These are phyloP conservation scores for Diplodus sargus DNA, from an alignment of 2,797 vertebrate species.

Conservation along the genomic window DNA sequence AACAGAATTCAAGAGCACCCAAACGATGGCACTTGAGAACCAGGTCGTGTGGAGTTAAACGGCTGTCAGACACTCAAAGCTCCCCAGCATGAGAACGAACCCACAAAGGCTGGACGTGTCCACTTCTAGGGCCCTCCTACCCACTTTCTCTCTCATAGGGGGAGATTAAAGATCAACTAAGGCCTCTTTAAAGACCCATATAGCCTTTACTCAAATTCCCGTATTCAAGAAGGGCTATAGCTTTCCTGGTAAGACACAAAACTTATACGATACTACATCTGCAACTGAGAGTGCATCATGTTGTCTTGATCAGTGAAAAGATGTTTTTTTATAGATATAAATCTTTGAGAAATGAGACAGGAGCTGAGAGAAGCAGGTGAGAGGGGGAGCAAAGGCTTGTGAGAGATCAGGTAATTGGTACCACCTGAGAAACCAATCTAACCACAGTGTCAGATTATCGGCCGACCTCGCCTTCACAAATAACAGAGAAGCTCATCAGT, in stretches of 20 bases:
- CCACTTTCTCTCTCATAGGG: conserved; percentile 49
- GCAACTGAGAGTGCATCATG: not conserved
- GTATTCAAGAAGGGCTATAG: conserved; percentile 16
- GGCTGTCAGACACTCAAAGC: conserved; percentile 86
- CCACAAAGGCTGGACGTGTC: conserved; percentile 73
- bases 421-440: conserved; percentile 85
- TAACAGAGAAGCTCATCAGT: conserved; percentile 70
- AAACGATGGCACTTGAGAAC: conserved; percentile 83
- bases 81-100: conserved; percentile 79
- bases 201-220: conserved; percentile 34
- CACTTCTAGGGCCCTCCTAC: conserved; percentile 57
- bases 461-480: conserved; percentile 45
- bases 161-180: conserved; percentile 69
- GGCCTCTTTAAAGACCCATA: conserved; percentile 46
- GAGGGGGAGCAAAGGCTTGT: conserved; percentile 41
- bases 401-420: conserved; percentile 78
- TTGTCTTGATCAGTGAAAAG: not conserved
- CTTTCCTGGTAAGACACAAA: conserved; percentile 34
- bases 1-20: conserved; percentile 85
- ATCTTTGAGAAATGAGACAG: conserved; percentile 33
- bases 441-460: conserved; percentile 69
- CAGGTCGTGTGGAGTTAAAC: conserved; percentile 88
- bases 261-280: not conserved
- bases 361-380: conserved; percentile 61
- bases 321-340: conserved; percentile 7